Conservation (phyloP, 2,888 invertebrate genomes). For the Tipula helvola region DNA sequence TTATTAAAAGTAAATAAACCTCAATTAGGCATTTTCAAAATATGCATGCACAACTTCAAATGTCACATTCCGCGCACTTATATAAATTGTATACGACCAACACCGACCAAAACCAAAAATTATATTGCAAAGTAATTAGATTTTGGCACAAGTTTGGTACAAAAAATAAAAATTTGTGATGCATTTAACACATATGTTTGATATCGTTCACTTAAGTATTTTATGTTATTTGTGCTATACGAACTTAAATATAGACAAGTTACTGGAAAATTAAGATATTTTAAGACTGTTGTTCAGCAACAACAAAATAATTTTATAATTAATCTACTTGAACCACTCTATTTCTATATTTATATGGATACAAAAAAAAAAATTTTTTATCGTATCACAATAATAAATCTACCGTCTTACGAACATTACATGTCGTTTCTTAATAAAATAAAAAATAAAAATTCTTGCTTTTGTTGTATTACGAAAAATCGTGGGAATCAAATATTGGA, state of each 20-base stretch:
- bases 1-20: no score
- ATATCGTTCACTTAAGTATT: not conserved
- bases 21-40: not conserved
- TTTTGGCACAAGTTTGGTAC: not conserved
- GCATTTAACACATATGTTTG: not conserved
- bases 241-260: not conserved
- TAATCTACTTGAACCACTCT: not conserved
- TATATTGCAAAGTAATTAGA: not conserved
- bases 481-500: not conserved
- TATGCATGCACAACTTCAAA: not conserved
- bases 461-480: not conserved
- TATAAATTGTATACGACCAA: not conserved
- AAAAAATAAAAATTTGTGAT: not conserved
- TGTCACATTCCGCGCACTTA: not conserved
- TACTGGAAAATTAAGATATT: not conserved
- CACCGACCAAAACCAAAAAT: not conserved
- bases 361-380: not conserved
- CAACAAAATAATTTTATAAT: not conserved
- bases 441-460: not conserved
- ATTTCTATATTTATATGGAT: not conserved
- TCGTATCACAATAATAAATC: not conserved
- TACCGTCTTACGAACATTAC: not conserved
- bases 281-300: not conserved
- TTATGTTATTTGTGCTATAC: not conserved
- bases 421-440: not conserved